A percentile compares a stretch with the other conserved stretches of the same genome.
phyloP scores from a whole-genome alignment of 2,888 invertebrate genomes.

The Drosophila merina region DNA sequence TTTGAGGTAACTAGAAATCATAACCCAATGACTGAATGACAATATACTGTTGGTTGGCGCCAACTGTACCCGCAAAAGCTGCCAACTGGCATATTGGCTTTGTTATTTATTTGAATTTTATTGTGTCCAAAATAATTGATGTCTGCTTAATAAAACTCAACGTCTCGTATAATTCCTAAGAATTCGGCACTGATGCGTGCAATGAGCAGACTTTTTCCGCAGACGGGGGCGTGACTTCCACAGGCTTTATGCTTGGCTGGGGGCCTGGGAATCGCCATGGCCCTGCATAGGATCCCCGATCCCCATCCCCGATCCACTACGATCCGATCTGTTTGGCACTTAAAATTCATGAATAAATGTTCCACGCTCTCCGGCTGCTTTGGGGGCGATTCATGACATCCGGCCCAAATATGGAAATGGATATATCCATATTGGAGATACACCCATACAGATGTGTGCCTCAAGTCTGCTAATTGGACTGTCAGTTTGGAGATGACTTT shows the following conservation, averaged over 20 bases:
- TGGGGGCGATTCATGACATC: slow-evolving; percentile 62
- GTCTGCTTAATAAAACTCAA: slow-evolving; percentile 81
- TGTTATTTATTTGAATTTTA: slow-evolving; percentile 60
- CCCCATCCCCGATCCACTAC: slow-evolving; percentile 1
- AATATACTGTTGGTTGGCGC: slow-evolving; percentile 50
- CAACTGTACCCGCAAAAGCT: slow-evolving; percentile 59
- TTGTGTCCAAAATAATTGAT: slow-evolving; percentile 72
- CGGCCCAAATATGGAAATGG: slow-evolving; percentile 56
- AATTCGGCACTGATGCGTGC: slow-evolving; percentile 73
- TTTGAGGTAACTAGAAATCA: slow-evolving; percentile 67
- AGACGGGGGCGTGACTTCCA: slow-evolving; percentile 44
- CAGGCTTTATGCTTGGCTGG: slow-evolving; percentile 73
- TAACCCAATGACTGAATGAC: slow-evolving; percentile 35
- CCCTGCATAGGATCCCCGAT: slow-evolving; percentile 9
- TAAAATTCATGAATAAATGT: slow-evolving; percentile 62
- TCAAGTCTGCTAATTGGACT: slow-evolving; percentile 81
- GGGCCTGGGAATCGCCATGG: slow-evolving; percentile 55
- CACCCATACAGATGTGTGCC: slow-evolving; percentile 19
- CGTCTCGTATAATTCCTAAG: slow-evolving; percentile 80
- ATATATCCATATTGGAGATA: slow-evolving; percentile 35
- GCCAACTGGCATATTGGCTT: not conserved
- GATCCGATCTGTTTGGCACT: slow-evolving; percentile 45
- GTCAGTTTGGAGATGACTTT: slow-evolving; percentile 66
- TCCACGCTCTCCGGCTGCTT: slow-evolving; percentile 33
- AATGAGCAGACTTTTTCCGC: slow-evolving; percentile 47